phyloP scores from a whole-genome alignment of 2,797 vertebrate genomes.

The Crenichthys baileyi region DNA sequence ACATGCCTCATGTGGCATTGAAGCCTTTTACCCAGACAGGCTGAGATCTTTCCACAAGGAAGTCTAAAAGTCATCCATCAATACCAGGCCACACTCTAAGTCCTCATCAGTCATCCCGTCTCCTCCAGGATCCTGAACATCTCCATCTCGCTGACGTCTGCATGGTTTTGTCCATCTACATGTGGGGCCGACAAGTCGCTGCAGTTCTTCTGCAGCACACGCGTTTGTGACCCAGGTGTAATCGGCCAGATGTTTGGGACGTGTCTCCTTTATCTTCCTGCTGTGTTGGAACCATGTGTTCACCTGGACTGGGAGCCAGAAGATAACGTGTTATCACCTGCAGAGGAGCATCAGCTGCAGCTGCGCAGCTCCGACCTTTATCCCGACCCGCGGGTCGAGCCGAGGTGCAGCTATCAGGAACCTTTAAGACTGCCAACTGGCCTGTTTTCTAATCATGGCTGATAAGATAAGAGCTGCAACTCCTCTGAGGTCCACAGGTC shows the following conservation, averaged over 20 bases:
- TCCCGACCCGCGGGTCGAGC: conserved; percentile 24
- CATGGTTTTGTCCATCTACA: neutral
- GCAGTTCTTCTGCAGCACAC: neutral
- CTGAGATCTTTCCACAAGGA: too few species aligned
- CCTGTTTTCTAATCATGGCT: conserved; percentile 49
- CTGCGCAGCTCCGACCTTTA: conserved; percentile 29
- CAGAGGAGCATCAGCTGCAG: conserved; percentile 27
- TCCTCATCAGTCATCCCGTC: neutral
- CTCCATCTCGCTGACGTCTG: neutral
- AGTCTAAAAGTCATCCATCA: too few species aligned
- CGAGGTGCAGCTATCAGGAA: conserved; percentile 73
- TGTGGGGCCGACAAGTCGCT: neutral
- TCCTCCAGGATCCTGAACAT: neutral
- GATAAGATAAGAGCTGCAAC: conserved; percentile 70
- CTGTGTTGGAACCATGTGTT: conserved; percentile 30
- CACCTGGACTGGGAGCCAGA: conserved; percentile 16
- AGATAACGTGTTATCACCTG: conserved; percentile 51
- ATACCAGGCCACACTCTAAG: neutral
- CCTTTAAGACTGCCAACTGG: conserved; percentile 72
- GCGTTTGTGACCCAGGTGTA: neutral
- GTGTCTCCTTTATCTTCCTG: conserved; percentile 35
- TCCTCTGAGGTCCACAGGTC: conserved; percentile 9
- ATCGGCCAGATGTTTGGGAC: conserved; percentile 8
- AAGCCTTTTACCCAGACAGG: too few species aligned
- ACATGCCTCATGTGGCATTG: too few species aligned